Evolutionary conservation across 2,113 vertebrate genomes (phyloP).

Genomic region (Neolamprologus devosi): DNA sequence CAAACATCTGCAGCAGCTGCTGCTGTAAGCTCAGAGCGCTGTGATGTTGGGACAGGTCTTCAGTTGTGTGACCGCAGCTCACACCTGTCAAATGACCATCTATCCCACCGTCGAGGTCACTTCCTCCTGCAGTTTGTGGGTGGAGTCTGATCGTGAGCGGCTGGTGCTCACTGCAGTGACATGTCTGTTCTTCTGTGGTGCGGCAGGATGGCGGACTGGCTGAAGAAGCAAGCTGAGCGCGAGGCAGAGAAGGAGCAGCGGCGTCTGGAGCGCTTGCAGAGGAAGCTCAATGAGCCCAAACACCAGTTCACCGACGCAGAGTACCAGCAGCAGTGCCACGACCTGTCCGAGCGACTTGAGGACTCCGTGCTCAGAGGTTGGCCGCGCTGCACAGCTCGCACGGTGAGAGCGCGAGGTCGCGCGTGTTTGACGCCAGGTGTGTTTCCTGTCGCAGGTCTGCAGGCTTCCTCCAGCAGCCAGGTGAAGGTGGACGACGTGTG

Average conservation of each 20-base stretch:
- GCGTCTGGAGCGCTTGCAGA: conserved; percentile 83
- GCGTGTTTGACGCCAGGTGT: not conserved
- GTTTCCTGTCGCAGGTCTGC: conserved; percentile 76
- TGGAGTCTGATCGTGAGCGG: not conserved
- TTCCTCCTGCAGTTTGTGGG: not conserved
- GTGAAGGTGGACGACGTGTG: conserved; percentile 58
- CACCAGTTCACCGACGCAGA: conserved; percentile 76
- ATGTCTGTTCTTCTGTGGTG: not conserved
- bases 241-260: conserved; percentile 90
- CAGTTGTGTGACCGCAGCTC: not conserved
- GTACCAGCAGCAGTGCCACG: conserved; percentile 86
- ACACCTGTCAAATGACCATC: not conserved
- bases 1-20: not conserved
- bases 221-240: conserved; percentile 87
- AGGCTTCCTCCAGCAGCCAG: conserved; percentile 77
- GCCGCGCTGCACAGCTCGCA: fast-evolving
- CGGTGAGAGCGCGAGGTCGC: fast-evolving
- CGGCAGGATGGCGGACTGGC: conserved; percentile 92
- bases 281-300: conserved; percentile 82
- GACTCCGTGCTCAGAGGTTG: conserved; percentile 89
- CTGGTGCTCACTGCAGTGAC: not conserved
- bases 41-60: not conserved
- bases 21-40: fast-evolving
- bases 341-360: conserved; percentile 87
- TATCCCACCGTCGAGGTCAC: not conserved